Evolutionary conservation across 2,797 vertebrate species (phyloP).

Genomic region (Sparidentex hasta): DNA sequence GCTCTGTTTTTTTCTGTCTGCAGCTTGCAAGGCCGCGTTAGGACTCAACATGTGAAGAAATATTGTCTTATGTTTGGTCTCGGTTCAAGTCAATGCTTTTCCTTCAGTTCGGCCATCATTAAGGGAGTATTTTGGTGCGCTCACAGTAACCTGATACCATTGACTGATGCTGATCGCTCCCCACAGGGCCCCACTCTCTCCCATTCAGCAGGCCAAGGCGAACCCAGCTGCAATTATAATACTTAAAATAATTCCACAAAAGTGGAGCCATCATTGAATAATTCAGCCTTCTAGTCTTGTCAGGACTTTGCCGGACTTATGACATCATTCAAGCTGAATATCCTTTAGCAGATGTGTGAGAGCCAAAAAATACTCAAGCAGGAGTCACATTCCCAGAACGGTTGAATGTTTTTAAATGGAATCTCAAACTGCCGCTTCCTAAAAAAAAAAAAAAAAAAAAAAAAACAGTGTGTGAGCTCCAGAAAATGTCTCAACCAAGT

Average conservation of each 20-base stretch:
- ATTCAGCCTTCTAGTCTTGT: constrained; percentile 90
- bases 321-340: constrained; percentile 88
- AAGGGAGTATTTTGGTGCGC: constrained; percentile 92
- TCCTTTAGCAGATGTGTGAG: constrained; percentile 84
- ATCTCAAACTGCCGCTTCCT: constrained; percentile 51
- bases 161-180: constrained; percentile 91
- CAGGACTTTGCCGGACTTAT: constrained; percentile 87
- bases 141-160: constrained; percentile 90
- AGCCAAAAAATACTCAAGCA: constrained; percentile 53
- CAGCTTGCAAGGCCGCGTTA: constrained; percentile 76
- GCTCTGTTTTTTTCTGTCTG: constrained; percentile 56
- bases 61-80: constrained; percentile 87
- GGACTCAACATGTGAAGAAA: constrained; percentile 84
- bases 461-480: constrained; percentile 13
- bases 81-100: constrained; percentile 89
- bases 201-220: constrained; percentile 79
- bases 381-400: constrained; percentile 56
- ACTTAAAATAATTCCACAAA: constrained; percentile 97
- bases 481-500: constrained; percentile 56
- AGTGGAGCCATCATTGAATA: constrained; percentile 93
- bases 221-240: constrained; percentile 92
- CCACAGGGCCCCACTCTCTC: constrained; percentile 86
- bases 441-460: too few species aligned
- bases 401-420: constrained; percentile 45
- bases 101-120: constrained; percentile 92